Evolutionary conservation across 2,888 invertebrate species (phyloP), one percentile per base, ranked within the genome.

Genomic region (Drosophila cyrtoloma): DNA sequence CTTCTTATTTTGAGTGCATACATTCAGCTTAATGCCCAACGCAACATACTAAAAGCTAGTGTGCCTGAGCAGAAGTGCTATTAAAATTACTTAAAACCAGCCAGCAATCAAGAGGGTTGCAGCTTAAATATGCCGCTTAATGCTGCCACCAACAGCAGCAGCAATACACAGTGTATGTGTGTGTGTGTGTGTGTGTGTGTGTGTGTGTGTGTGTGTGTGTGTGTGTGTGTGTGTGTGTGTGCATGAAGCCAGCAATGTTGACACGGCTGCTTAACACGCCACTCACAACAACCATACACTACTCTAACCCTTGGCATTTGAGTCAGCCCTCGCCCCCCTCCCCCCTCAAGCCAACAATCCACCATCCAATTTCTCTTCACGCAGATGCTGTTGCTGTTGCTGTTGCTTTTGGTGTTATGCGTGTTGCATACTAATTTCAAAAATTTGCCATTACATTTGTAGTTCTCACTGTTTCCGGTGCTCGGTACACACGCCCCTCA

Each of bases 391-490:
- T 14, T 57, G 51, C 60, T 39, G 26, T 47, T 70, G 52, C 22
- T 62, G 59, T 19, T 39, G 42, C 26, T 60, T 53, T 26, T 47
- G 47, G 35, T 78, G 67, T 65, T 80, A 75, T 90, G 90, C 86
- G 90, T 86, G 90, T 90, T 90, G 86, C 86, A 86, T 90, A 86
- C 86, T 86, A 86, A 86, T 86, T 86, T 90, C 84, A 86, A 89
- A 86, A 89, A 90, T 90, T 90, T 86, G 71, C 86, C 84, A 90
- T 85, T 88, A 90, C 90, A 90, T 81, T 74, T 89, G 90, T 90
- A 89, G 79, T 76, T 85, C 52, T 69, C 86, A 82, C 83, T 76
- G 60, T 37, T 72, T 53, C 51, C 64, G 52, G 55, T 30, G 12
- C 37, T 44, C 6, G 44, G 51, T 37, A 1, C 59, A 30, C 22